Conservation (phyloP, 2,797 vertebrate species). For the Smutsia temminckii region DNA sequence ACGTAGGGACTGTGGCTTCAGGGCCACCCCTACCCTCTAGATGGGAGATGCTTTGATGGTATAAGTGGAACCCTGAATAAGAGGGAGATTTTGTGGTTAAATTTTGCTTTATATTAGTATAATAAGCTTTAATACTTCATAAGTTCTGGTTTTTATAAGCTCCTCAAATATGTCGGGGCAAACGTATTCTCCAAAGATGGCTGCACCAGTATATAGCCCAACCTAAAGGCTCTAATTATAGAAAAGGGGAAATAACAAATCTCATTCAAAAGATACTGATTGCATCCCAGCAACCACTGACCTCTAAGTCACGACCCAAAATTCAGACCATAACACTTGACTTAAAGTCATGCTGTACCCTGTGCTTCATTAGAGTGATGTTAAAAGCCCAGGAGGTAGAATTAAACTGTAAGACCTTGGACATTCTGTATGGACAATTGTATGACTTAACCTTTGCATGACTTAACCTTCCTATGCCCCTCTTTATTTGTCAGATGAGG, state of each 20-base stretch:
- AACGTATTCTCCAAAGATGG: background rate
- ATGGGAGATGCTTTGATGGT: background rate
- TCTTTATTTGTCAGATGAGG: background rate
- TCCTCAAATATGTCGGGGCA: background rate
- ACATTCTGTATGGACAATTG: background rate
- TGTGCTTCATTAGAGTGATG: background rate
- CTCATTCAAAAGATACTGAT: background rate
- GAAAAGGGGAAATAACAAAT: background rate
- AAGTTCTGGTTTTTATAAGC: constrained; percentile 20
- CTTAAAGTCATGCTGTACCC: background rate
- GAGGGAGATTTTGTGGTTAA: background rate
- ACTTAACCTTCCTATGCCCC: background rate
- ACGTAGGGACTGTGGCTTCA: background rate
- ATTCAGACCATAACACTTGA: background rate
- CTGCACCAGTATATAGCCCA: background rate
- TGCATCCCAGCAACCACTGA: background rate
- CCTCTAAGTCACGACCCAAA: background rate
- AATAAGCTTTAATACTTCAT: constrained; percentile 13
- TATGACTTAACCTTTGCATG: background rate
- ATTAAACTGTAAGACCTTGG: background rate
- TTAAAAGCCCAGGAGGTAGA: background rate
- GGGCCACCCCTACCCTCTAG: background rate
- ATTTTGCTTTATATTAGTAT: background rate
- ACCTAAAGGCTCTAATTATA: background rate
- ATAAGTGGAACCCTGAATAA: background rate